Percentiles rank a stretch among this genome's conserved stretches.
These are phyloP conservation scores for Tenodera sinensis DNA, from an alignment of 2,888 invertebrate species.

Conservation along the genomic window DNA sequence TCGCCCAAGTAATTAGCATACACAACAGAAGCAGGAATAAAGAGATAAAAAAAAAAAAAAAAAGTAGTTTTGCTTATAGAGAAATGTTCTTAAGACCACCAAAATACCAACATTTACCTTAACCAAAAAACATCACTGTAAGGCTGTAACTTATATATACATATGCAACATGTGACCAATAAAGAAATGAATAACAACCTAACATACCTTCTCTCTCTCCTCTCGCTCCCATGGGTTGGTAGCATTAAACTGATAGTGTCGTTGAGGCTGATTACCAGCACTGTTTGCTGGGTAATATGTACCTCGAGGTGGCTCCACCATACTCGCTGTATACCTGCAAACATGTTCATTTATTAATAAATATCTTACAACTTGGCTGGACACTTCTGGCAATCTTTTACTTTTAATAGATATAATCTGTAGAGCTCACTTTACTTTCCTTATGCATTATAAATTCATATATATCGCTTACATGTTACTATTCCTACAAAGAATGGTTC, in stretches of 20 bases:
- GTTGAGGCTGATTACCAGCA: conserved; percentile 44
- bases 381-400: too few species aligned
- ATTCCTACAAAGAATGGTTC: too few species aligned
- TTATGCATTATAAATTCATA: too few species aligned
- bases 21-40: too few species aligned
- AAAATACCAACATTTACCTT: neutral
- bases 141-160: neutral
- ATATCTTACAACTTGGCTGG: neutral
- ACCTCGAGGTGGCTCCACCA: conserved; percentile 52
- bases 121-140: neutral
- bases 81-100: too few species aligned
- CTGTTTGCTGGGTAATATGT: conserved; percentile 60
- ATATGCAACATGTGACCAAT: neutral
- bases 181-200: neutral
- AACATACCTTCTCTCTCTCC: conserved; percentile 72
- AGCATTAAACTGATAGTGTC: conserved; percentile 47
- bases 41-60: too few species aligned
- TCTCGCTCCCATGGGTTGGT: conserved; percentile 91
- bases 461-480: too few species aligned
- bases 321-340: conserved; percentile 62
- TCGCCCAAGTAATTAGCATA: too few species aligned
- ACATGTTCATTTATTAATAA: neutral
- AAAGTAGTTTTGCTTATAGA: too few species aligned
- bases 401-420: too few species aligned
- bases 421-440: too few species aligned